These are phyloP conservation scores for Pteropus rufus DNA, from an alignment of 2,797 vertebrate species.

Conservation along the genomic window DNA sequence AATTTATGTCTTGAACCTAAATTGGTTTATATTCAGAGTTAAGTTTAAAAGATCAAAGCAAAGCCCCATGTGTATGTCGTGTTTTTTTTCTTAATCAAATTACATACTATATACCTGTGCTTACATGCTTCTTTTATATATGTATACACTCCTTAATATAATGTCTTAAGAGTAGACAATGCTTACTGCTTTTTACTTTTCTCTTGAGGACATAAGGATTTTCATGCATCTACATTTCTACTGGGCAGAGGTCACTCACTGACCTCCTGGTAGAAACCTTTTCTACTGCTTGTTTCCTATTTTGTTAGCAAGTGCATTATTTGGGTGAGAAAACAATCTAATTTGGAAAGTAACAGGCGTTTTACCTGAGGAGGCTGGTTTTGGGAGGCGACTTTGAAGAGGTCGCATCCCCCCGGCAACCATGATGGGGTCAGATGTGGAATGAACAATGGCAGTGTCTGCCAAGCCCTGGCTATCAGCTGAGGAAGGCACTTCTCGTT, in stretches of 20 bases:
- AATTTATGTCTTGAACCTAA: slow-evolving; percentile 62
- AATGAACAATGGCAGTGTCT: slow-evolving; percentile 84
- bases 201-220: slow-evolving; percentile 32
- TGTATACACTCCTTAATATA: background rate
- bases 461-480: slow-evolving; percentile 77
- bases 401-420: slow-evolving; percentile 76
- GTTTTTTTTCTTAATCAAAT: background rate
- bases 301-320: slow-evolving; percentile 64
- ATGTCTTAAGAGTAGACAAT: background rate
- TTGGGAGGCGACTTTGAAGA: slow-evolving; percentile 85
- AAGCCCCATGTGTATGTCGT: background rate
- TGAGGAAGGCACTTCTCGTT: slow-evolving; percentile 89
- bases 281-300: slow-evolving; percentile 63
- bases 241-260: slow-evolving; percentile 57
- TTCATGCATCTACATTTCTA: slow-evolving; percentile 59
- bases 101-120: background rate
- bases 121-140: background rate
- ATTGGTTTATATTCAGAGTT: slow-evolving; percentile 34
- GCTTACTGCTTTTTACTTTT: background rate
- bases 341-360: slow-evolving; percentile 68
- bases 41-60: slow-evolving; percentile 54
- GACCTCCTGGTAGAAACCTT: slow-evolving; percentile 52
- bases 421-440: slow-evolving; percentile 86
- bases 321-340: slow-evolving; percentile 43
- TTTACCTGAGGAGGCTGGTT: slow-evolving; percentile 87